Percentiles rank a stretch among this genome's conserved stretches.
These are phyloP conservation scores for Xiphophorus hellerii DNA, from an alignment of 2,113 vertebrate species.

Conservation along the genomic window DNA sequence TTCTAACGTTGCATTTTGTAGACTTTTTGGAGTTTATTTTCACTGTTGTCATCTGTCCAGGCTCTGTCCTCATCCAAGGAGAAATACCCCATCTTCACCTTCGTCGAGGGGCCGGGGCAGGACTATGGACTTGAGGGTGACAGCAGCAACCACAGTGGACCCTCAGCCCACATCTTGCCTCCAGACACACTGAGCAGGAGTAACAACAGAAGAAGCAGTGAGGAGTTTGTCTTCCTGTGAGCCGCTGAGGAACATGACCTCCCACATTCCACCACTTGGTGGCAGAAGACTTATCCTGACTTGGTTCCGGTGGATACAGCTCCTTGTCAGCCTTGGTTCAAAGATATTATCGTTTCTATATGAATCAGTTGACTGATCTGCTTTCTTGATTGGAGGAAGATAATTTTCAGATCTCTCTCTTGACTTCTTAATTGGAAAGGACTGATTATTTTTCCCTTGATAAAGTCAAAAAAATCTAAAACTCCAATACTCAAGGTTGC, in stretches of 20 bases:
- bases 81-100: conserved; percentile 90
- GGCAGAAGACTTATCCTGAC: conserved; percentile 8
- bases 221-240: conserved; percentile 91
- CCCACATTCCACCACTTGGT: conserved; percentile 13
- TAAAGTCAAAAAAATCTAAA: conserved; percentile 8
- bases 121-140: conserved; percentile 84
- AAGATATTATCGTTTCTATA: conserved; percentile 17
- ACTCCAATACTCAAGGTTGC: conserved; percentile 4
- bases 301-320: conserved; percentile 11
- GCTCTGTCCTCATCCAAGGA: conserved; percentile 84
- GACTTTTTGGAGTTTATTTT: neutral
- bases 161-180: conserved; percentile 69
- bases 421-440: conserved; percentile 16
- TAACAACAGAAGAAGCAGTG: conserved; percentile 79
- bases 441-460: conserved; percentile 28
- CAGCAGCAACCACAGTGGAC: conserved; percentile 69
- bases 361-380: conserved; percentile 23
- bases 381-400: conserved; percentile 3
- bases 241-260: conserved; percentile 1
- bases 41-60: conserved; percentile 62
- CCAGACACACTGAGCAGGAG: conserved; percentile 59
- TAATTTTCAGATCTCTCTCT: conserved; percentile 1
- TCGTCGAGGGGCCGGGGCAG: conserved; percentile 87
- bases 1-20: neutral
- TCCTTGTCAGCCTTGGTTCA: conserved; percentile 18